Evolutionary conservation across 2,888 invertebrate genomes (phyloP).

Genomic region (Philereme transversata): DNA sequence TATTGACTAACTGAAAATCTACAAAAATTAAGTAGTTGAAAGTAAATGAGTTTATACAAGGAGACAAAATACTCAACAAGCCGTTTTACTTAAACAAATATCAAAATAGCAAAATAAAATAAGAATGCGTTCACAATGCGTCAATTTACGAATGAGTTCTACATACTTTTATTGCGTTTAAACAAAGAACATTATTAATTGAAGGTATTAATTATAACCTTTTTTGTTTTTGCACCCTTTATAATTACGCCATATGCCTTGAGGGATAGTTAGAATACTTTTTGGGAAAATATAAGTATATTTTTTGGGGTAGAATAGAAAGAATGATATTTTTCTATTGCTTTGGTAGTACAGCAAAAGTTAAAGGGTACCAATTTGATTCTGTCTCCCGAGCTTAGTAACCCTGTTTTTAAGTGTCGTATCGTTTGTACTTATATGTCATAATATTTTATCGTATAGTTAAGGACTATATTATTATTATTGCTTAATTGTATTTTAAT

Average conservation of each 20-base stretch:
- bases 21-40: too few species aligned
- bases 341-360: too few species aligned
- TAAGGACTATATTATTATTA: too few species aligned
- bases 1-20: too few species aligned
- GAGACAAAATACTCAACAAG: background rate
- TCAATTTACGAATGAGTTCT: conserved; percentile 27
- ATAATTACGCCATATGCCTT: conserved; percentile 23
- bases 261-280: conserved; percentile 22
- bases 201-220: conserved; percentile 76
- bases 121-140: conserved; percentile 14
- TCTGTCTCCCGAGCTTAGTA: too few species aligned
- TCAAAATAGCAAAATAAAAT: conserved; percentile 11
- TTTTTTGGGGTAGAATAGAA: conserved; percentile 6
- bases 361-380: too few species aligned
- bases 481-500: too few species aligned
- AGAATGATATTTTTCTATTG: too few species aligned
- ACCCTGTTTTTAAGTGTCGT: too few species aligned
- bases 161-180: conserved; percentile 31
- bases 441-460: too few species aligned
- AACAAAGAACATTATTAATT: conserved; percentile 75
- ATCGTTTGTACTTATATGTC: too few species aligned
- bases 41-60: too few species aligned
- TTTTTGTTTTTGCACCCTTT: conserved; percentile 61
- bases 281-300: background rate
- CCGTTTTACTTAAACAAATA: background rate